Evolutionary conservation across 2,888 invertebrate genomes (phyloP), one percentile per base, ranked within the genome.

Genomic region (Lagria hirta): DNA sequence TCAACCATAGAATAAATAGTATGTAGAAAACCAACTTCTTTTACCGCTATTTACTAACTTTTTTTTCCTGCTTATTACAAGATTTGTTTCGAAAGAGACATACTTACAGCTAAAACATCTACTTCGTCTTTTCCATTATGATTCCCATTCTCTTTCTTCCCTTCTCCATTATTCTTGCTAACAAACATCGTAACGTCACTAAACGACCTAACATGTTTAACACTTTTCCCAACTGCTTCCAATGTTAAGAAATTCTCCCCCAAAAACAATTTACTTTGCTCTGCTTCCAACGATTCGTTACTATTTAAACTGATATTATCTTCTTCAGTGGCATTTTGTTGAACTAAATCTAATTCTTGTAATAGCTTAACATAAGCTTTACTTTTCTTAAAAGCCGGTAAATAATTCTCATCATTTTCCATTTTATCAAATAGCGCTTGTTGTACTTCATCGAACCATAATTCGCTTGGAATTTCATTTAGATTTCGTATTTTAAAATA

Each of bases 371-470:
- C 72, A 63, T 88, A 89, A 1, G 79, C 75, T 43, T 77, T 73
- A 48, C 82, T 82, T 52, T 78, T 76, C 49, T 82, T 80, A 66
- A 88, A 88, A 0, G 80, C 75, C 1, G 81, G 80, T 35, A 82
- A 70, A 63, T 78, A 83, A 40, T 75, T 75, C 14, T 80, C 78
- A 37, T 84, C 81, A 27, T 68, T 75, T 60, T 75, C 70, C 64
- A 76, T 71, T 62, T 72, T 83, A 57, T 82, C 82, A 49, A 82
- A 82, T 15, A 87, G 79, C 36, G 79, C 80, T 48, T 79, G 75
- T 70, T 91, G 87, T 10, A 90, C 79, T 48, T 88, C 86, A 65
- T 94, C 92, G 69, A 95, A 95, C 79, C 92, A 89, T 2, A 78
- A 74, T 43, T 88, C 84, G 14, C 75, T 76, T 3, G 84, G 80